Base-by-base conservation (phyloP, 2,797 vertebrate species). In the Taenioides sp. region DNA sequence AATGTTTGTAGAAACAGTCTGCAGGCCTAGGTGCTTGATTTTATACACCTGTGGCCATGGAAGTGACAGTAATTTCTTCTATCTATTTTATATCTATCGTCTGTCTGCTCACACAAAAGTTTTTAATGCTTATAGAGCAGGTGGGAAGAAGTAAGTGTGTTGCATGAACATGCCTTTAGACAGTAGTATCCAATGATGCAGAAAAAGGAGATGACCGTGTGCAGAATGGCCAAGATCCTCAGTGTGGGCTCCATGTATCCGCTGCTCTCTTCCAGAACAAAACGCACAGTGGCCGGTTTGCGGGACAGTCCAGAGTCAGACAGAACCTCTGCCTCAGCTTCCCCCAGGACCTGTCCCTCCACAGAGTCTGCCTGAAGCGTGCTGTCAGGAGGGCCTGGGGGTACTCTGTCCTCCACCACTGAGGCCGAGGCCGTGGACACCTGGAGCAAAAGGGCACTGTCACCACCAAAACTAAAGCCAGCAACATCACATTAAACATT, bases 101-200 rank as follows among this genome's bases (percentile, higher is more conserved):
- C n/a, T n/a, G n/a, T n/a, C 52, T 57, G 14, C 12, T 12, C 54
- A 57, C 22, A 57, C 20, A 52, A n/a, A 52, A 22, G 0, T 11
- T 22, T 54, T 54, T 0, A 54, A 9, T n/a, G 52, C 4, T 43
- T 43, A 43, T 47, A 47, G 2, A 47, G 40, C 40, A 20, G 20
- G 9, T 54, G 9, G 1, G n/a, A 22, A 55, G 54, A 12, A 12
- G 22, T 1, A 55, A 12, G 28, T n/a, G 34, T 62, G 23, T 49
- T 7, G 22, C 27, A 43, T 28, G 16, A 7, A 67, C 79, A 4
- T 70, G 94, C 97, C 91, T 98, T 98, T 47, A 98, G 86, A 87
- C 97, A 98, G 85, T 98, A 98, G 91, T 98, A 98, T n/a, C 97
- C 97, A 25, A 98, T 98, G 86, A 98, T 98, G 85, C 97, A 98